Evolutionary conservation across 1,140 invertebrate species (phyloP).

Genomic region (Zaprionus africanus): DNA sequence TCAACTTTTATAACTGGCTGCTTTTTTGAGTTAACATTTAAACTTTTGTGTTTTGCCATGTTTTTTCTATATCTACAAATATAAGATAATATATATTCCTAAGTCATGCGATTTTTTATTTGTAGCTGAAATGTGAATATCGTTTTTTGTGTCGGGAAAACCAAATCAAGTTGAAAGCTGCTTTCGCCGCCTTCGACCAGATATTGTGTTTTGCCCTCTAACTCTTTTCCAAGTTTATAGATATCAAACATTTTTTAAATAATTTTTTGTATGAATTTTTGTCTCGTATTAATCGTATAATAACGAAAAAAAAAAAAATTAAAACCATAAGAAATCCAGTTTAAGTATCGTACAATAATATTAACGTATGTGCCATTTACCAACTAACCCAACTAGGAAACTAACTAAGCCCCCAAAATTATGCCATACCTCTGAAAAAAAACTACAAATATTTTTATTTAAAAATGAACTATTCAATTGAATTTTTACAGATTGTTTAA

Average conservation of each 20-base stretch:
- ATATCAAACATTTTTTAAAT: conserved; percentile 17
- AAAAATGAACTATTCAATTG: conserved; percentile 55
- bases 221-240: neutral
- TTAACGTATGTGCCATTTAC: conserved; percentile 56
- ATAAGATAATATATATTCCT: conserved; percentile 59
- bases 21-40: conserved; percentile 42
- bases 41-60: conserved; percentile 69
- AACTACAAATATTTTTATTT: conserved; percentile 64
- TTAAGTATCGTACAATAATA: conserved; percentile 52
- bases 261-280: conserved; percentile 64
- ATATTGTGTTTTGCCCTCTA: conserved; percentile 1
- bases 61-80: conserved; percentile 52
- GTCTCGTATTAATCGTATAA: conserved; percentile 66
- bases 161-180: neutral
- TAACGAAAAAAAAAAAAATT: conserved; percentile 46
- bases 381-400: conserved; percentile 55
- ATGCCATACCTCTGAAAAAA: conserved; percentile 46
- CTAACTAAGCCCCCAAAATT: conserved; percentile 56
- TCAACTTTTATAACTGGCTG: conserved; percentile 33
- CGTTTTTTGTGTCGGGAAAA: conserved; percentile 44
- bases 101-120: conserved; percentile 60
- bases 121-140: conserved; percentile 80
- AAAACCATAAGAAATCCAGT: conserved; percentile 24
- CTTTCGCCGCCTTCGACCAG: neutral
- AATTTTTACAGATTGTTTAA: conserved; percentile 65